Percentiles rank a stretch among this genome's conserved stretches.
Conservation (phyloP, 2,113 vertebrate species). For the Clarias magur region DNA sequence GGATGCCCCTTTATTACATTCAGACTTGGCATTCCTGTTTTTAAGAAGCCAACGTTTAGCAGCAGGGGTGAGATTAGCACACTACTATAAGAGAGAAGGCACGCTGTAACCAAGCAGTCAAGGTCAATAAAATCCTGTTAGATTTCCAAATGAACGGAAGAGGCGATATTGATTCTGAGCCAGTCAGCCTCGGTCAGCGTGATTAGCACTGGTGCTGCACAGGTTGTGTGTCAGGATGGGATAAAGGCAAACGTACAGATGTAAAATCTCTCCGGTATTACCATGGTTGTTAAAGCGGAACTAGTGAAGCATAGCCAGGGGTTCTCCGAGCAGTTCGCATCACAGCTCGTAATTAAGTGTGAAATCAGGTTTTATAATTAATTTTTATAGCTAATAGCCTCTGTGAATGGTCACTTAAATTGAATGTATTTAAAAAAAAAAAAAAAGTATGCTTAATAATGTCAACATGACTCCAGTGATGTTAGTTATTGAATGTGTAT, state of each 20-base stretch:
- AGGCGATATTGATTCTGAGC: constrained; percentile 15
- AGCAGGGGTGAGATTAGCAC: constrained; percentile 39
- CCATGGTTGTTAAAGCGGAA: not conserved
- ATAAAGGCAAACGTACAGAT: not conserved
- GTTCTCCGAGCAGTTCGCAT: not conserved
- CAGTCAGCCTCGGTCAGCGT: not conserved
- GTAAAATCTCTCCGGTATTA: not conserved
- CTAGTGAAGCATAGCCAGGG: not conserved
- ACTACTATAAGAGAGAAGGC: constrained; percentile 33
- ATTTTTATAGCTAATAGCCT: not conserved
- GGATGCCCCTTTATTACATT: constrained; percentile 32
- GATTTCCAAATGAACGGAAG: constrained; percentile 45
- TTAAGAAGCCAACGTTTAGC: constrained; percentile 26
- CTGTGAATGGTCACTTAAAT: not conserved
- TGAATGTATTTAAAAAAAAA: not conserved
- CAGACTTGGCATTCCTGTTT: constrained; percentile 19
- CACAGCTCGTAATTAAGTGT: not conserved
- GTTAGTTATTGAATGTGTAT: not conserved
- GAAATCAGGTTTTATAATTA: not conserved
- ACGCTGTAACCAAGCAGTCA: constrained; percentile 40
- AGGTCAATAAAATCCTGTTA: constrained; percentile 54
- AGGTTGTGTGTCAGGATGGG: not conserved
- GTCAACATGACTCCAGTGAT: not conserved
- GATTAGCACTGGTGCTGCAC: constrained; percentile 26
- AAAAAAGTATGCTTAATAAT: not conserved